Base-by-base conservation (phyloP, 2,113 vertebrate genomes). In the Silurus glanis region DNA sequence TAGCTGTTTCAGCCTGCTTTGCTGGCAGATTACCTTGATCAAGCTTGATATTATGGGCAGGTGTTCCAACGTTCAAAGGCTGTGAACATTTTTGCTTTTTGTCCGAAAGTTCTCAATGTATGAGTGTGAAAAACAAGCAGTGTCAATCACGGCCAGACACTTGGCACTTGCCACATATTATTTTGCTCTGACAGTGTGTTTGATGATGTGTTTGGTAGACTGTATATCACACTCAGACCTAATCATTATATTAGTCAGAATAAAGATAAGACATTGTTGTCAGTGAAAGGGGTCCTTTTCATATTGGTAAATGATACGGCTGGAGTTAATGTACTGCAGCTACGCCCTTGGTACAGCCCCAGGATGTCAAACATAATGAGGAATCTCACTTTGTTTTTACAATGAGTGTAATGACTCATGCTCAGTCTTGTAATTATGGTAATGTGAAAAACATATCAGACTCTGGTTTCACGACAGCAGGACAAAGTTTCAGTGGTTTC, bases 381-480 rank as follows among this genome's bases (percentile, higher is more conserved):
- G 7, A 78, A 59, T 19, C 10, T 59, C 8, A 8, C 16, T 78
- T 2, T 21, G 55, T 80, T 80, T 59, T 59, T 16, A 45, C 9
- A 59, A 37, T 58, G 16, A 9, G n/a, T 79, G 76, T 58, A 79
- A 79, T 79, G 76, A 79, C 16, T 80, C 28, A 80, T 45, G 28
- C 28, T 61, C 17, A 59, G 53, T 76, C 49, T 76, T 3, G 5
- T 21, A 80, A 59, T 59, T 58, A 59, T 45, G 9, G 37, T 59
- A 59, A 28, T 59, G 16, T n/a, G 5, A 14, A 1, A 10, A 25
- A 21, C 9, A 7, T 45, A 9, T 2, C 28, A 80, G 56, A 80
- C 28, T 21, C 56, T 80, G 17, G 56, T 80, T 19, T 47, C 28
- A 80, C 6, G 6, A 76, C 5, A 25, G 21, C 23, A 76, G 49